These are phyloP conservation scores for Eurystomus gularis DNA, from an alignment of 2,113 vertebrate genomes.

Conservation along the genomic window DNA sequence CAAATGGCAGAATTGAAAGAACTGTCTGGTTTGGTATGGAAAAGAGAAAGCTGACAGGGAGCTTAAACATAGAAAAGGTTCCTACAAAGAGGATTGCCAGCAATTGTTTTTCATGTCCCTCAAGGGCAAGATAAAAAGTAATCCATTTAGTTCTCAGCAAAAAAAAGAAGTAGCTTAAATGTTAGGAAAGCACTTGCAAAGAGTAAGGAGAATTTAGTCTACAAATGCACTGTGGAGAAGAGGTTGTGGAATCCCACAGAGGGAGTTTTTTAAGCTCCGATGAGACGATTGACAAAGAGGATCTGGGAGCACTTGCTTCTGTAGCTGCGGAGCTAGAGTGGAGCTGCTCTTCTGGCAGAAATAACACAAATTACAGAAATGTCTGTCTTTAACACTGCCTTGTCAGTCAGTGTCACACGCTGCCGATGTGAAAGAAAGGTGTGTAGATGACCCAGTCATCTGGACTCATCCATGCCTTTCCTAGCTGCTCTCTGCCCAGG, in stretches of 20 bases:
- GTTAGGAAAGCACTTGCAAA: not conserved
- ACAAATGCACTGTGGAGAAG: not conserved
- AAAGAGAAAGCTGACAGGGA: not conserved
- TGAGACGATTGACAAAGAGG: not conserved
- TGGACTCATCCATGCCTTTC: not conserved
- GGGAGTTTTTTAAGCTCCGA: not conserved
- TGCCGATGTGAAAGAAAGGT: not conserved
- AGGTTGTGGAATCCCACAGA: not conserved
- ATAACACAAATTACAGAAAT: not conserved
- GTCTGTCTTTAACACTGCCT: not conserved
- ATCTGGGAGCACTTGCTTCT: not conserved
- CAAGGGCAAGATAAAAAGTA: slow-evolving; percentile 50
- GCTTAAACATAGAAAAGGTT: not conserved
- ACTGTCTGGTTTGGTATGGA: not conserved
- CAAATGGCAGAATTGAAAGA: not conserved
- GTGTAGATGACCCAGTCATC: not conserved
- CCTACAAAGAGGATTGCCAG: not conserved
- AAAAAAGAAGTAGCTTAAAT: not conserved
- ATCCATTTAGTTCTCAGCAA: not conserved
- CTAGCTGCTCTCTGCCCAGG: not conserved
- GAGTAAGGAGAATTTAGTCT: not conserved
- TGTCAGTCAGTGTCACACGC: not conserved
- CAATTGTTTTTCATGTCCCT: slow-evolving; percentile 38
- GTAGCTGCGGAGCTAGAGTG: not conserved
- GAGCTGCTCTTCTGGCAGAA: not conserved